Evolutionary conservation across 2,113 vertebrate genomes (phyloP).

Genomic region (Carassius gibelio): DNA sequence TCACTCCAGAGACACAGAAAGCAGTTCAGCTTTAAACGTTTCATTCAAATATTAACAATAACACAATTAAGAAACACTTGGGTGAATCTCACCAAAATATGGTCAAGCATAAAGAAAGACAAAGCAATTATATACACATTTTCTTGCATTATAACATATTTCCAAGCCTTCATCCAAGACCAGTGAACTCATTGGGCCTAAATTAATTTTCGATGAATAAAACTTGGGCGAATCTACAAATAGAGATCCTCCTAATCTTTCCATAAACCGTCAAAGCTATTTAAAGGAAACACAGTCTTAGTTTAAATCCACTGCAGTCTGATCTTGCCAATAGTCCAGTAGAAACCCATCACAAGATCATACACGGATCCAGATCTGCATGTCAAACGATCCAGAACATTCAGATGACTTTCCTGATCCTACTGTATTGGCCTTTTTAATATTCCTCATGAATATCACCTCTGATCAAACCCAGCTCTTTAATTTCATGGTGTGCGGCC

Average conservation of each 20-base stretch:
- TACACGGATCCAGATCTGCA: not conserved
- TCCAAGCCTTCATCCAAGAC: not conserved
- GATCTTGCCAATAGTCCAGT: not conserved
- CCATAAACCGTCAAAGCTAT: not conserved
- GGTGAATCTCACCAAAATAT: not conserved
- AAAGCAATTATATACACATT: too few relatives aligned
- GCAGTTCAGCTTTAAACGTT: not conserved
- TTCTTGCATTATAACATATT: too few relatives aligned
- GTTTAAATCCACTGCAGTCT: not conserved
- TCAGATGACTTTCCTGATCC: not conserved
- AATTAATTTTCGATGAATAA: not conserved
- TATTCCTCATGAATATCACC: slow-evolving; percentile 34
- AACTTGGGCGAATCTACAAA: not conserved
- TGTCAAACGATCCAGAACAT: not conserved
- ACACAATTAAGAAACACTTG: not conserved
- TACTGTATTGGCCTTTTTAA: slow-evolving; percentile 4
- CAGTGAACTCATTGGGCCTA: not conserved
- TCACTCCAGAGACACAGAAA: not conserved
- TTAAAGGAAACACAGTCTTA: not conserved
- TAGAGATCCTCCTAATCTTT: not conserved
- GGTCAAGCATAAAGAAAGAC: not conserved
- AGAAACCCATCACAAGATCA: not conserved
- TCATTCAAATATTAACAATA: not conserved
- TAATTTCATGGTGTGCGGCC: slow-evolving; percentile 41
- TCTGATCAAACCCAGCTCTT: slow-evolving; percentile 29